Percentiles rank a stretch among this genome's conserved stretches.
phyloP scores from a whole-genome alignment of 2,888 invertebrate species.

The Tenodera sinensis region DNA sequence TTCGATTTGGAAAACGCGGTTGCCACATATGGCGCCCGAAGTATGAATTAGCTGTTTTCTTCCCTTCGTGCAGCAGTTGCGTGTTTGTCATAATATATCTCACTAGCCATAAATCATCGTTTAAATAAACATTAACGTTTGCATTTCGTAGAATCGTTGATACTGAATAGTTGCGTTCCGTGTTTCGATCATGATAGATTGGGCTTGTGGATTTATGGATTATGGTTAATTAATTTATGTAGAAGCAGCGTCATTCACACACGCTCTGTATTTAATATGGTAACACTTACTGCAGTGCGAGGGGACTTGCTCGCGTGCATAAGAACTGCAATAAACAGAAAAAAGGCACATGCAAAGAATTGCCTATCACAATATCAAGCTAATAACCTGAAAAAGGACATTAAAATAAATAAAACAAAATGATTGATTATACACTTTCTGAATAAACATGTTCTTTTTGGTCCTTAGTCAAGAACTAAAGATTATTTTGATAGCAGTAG shows the following conservation, averaged over 20 bases:
- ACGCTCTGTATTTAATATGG: neutral
- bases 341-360: neutral
- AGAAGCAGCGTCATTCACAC: neutral
- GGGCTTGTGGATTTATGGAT: neutral
- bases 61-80: neutral
- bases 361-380: too few relatives aligned
- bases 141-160: neutral
- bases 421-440: too few relatives aligned
- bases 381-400: too few relatives aligned
- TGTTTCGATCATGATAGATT: neutral
- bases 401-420: too few relatives aligned
- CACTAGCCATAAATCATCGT: neutral
- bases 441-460: too few relatives aligned
- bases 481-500: too few relatives aligned
- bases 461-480: too few relatives aligned
- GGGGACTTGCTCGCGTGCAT: too few relatives aligned
- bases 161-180: neutral
- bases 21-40: neutral
- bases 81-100: neutral
- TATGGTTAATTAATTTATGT: neutral
- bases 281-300: neutral
- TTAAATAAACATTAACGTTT: neutral
- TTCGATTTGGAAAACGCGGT: neutral
- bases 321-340: neutral
- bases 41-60: neutral